Evolutionary conservation across 2,888 invertebrate species (phyloP).

Genomic region (Falcaria lacertinaria): DNA sequence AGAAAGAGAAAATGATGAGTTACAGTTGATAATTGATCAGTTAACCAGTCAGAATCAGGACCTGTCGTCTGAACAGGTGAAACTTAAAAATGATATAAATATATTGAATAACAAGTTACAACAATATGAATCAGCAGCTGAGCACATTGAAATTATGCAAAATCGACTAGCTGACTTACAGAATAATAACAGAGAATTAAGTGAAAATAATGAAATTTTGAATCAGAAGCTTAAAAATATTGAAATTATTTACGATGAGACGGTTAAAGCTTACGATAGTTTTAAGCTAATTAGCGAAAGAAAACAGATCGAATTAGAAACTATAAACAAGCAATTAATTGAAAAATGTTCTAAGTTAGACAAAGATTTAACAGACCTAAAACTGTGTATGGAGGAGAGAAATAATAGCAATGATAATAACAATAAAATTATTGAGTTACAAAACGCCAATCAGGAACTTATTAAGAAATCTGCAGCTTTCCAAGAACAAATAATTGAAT

Average conservation of each 20-base stretch:
- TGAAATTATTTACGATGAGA: constrained; percentile 33
- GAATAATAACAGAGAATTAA: constrained; percentile 28
- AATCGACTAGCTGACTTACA: constrained; percentile 38
- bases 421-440: constrained; percentile 51
- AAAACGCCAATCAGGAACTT: constrained; percentile 38
- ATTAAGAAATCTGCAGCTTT: constrained; percentile 28
- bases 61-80: constrained; percentile 34
- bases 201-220: constrained; percentile 23
- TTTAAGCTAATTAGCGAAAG: constrained; percentile 36
- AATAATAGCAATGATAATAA: constrained; percentile 51
- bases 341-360: constrained; percentile 30
- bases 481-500: constrained; percentile 42
- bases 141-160: constrained; percentile 39
- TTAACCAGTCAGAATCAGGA: constrained; percentile 53
- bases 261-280: constrained; percentile 28
- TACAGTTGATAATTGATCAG: constrained; percentile 54
- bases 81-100: constrained; percentile 46
- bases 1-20: constrained; percentile 70
- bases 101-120: constrained; percentile 44
- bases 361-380: constrained; percentile 31
- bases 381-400: constrained; percentile 29
- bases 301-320: constrained; percentile 32
- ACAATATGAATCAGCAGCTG: constrained; percentile 28
- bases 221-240: constrained; percentile 29
- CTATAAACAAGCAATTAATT: constrained; percentile 21